Conservation (phyloP, 1,140 invertebrate species). For the Drosophila eugracilis region DNA sequence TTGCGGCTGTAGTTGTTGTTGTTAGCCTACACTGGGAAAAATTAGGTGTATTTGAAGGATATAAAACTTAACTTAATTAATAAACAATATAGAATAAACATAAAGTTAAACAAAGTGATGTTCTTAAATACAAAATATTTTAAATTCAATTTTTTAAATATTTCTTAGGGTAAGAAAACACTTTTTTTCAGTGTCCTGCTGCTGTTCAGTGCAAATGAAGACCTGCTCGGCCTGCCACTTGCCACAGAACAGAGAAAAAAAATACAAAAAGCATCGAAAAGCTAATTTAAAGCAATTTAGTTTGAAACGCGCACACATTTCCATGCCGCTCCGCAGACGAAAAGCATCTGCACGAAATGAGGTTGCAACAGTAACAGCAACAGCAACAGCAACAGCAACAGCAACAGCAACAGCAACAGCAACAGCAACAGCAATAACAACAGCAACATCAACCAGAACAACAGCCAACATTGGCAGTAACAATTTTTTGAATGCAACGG, state of each 20-base stretch:
- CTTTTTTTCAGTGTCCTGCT: conserved; percentile 25
- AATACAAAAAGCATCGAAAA: conserved; percentile 70
- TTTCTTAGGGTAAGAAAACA: too few species aligned
- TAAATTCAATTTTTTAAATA: background rate
- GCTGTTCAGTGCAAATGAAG: conserved; percentile 74
- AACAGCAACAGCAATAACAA: conserved; percentile 45
- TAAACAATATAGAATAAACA: too few species aligned
- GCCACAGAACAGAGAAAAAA: conserved; percentile 19
- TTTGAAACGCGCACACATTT: conserved; percentile 80
- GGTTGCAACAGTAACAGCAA: conserved; percentile 60
- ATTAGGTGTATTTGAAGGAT: too few species aligned
- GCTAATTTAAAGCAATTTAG: conserved; percentile 84
- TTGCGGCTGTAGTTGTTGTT: conserved; percentile 54
- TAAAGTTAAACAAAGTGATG: too few species aligned
- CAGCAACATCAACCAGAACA: conserved; percentile 14
- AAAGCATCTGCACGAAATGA: conserved; percentile 70
- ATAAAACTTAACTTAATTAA: too few species aligned
- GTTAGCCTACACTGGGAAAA: conserved; percentile 15
- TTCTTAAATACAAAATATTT: background rate
- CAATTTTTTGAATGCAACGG: conserved; percentile 47
- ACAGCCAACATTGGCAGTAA: conserved; percentile 29
- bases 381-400: conserved; percentile 14
- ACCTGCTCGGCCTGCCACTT: conserved; percentile 69
- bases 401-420: conserved; percentile 21
- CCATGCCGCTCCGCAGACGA: conserved; percentile 59